Conservation (phyloP, 2,797 vertebrate genomes). For the Macrochelys suwanniensis region DNA sequence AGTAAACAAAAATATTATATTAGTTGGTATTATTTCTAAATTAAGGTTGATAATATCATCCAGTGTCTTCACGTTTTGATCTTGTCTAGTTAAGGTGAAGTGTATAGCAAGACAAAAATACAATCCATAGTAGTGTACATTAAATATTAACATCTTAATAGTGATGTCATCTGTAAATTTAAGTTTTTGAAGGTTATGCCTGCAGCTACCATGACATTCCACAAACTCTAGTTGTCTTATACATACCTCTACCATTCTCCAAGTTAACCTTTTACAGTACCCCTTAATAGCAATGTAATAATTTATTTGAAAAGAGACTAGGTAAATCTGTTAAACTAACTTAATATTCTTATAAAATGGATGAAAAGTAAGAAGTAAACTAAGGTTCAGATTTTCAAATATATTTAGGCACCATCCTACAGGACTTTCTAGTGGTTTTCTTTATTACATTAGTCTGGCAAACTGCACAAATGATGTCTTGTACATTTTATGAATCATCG, state of each 20-base stretch:
- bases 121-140: not conserved
- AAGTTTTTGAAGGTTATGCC: not conserved
- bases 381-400: not conserved
- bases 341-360: not conserved
- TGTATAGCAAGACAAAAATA: not conserved
- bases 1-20: not conserved
- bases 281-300: not conserved
- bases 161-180: not conserved
- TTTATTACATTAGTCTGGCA: constrained; percentile 12
- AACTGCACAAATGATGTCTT: constrained; percentile 3
- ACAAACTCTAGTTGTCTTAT: not conserved
- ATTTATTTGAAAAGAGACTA: rapidly evolving
- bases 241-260: not conserved
- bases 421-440: not conserved
- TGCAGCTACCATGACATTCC: not conserved
- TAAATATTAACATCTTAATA: not conserved
- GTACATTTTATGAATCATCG: not conserved
- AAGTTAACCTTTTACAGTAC: not conserved
- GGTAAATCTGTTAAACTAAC: not conserved
- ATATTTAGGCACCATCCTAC: constrained; percentile 1
- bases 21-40: not conserved
- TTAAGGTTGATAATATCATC: not conserved
- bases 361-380: not conserved
- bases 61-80: not conserved
- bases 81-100: not conserved